These are phyloP conservation scores for Proisotoma minuta DNA, from an alignment of 2,888 invertebrate species.

Conservation along the genomic window DNA sequence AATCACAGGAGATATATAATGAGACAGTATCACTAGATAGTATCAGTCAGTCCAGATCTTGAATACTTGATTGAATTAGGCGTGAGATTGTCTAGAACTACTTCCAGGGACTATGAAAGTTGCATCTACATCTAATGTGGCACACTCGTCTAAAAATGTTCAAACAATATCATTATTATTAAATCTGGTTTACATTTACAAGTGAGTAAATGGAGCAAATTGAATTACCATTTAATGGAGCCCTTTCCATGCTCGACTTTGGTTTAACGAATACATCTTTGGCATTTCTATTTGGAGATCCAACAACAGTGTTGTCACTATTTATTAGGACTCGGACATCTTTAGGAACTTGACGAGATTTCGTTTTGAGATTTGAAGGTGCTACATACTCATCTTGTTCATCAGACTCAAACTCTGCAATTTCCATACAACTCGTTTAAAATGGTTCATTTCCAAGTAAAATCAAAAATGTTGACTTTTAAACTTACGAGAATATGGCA, in stretches of 20 bases:
- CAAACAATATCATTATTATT: background rate
- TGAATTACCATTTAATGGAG: background rate
- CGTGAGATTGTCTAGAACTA: background rate
- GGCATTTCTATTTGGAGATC: background rate
- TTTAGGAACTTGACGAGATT: background rate
- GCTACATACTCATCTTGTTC: background rate
- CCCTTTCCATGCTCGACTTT: background rate
- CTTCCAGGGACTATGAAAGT: background rate
- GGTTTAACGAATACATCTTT: background rate
- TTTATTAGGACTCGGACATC: conserved; percentile 10
- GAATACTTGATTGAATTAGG: too few relatives aligned
- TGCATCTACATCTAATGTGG: conserved; percentile 2
- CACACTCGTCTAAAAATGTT: background rate
- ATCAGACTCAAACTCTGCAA: conserved; percentile 30
- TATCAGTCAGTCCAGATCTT: too few relatives aligned
- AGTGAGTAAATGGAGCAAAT: too few relatives aligned
- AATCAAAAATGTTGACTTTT: background rate
- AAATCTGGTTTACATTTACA: background rate
- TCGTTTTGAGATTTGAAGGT: background rate
- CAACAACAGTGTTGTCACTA: background rate
- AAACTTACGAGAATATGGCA: conserved; percentile 34
- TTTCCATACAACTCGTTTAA: too few relatives aligned
- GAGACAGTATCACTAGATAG: too few relatives aligned
- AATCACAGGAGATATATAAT: too few relatives aligned
- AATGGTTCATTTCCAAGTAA: background rate